These are phyloP conservation scores for Cepaea nemoralis DNA, from an alignment of 1,140 invertebrate species.

Conservation along the genomic window DNA sequence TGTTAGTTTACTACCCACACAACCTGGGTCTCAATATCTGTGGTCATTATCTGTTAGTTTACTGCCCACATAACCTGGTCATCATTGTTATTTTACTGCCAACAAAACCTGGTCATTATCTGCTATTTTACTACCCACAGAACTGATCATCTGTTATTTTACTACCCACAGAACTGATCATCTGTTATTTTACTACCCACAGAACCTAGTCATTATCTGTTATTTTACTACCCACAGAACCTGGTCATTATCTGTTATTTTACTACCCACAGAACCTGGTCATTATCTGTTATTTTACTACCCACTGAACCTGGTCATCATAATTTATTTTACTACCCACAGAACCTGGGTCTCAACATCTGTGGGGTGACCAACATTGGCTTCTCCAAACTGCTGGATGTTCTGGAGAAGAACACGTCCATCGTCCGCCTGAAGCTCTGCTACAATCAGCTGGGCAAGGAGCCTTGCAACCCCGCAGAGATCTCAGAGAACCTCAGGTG, in stretches of 20 bases:
- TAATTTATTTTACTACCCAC: constrained; percentile 15
- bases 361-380: constrained; percentile 68
- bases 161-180: neutral
- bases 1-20: too few relatives aligned
- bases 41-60: too few relatives aligned
- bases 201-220: neutral
- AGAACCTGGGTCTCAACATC: constrained; percentile 68
- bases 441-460: constrained; percentile 62
- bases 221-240: neutral
- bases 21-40: too few relatives aligned
- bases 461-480: constrained; percentile 55
- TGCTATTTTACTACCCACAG: too few relatives aligned
- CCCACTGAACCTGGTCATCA: too few relatives aligned
- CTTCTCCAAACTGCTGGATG: constrained; percentile 64
- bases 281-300: neutral
- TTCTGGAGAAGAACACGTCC: constrained; percentile 63
- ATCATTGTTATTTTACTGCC: too few relatives aligned
- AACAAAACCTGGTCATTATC: too few relatives aligned
- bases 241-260: neutral
- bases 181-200: neutral
- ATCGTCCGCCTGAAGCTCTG: constrained; percentile 62
- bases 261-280: neutral
- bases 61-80: too few relatives aligned
- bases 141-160: too few relatives aligned
- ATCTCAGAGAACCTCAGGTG: constrained; percentile 61